phyloP scores from a whole-genome alignment of 2,888 invertebrate species.

The Hipparchia sbordonii region DNA sequence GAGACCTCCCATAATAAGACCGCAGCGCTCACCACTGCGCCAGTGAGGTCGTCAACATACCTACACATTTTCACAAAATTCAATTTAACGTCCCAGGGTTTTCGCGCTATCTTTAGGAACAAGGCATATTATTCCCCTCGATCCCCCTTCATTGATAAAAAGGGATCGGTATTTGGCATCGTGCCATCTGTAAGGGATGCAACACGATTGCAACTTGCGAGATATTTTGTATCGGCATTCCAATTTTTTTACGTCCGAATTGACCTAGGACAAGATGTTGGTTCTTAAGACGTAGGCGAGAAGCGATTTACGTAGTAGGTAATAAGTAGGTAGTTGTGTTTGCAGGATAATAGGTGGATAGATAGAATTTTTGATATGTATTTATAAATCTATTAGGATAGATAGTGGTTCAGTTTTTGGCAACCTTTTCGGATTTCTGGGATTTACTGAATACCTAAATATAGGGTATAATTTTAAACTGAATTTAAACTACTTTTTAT shows the following conservation, averaged over 20 bases:
- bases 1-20: too few species aligned
- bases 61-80: constrained; percentile 11
- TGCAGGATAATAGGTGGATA: too few species aligned
- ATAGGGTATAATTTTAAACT: too few species aligned
- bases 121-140: constrained; percentile 23
- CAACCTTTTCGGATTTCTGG: too few species aligned
- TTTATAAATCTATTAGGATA: too few species aligned
- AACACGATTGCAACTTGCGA: constrained; percentile 61
- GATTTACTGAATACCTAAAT: too few species aligned
- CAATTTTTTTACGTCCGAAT: constrained; percentile 54
- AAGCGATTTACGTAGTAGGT: constrained; percentile 4
- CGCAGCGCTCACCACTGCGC: too few species aligned
- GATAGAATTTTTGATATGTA: too few species aligned
- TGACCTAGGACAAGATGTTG: constrained; percentile 18
- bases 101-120: constrained; percentile 20
- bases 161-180: constrained; percentile 53
- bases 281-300: not conserved
- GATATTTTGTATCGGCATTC: constrained; percentile 62
- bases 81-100: constrained; percentile 17
- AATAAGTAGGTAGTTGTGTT: too few species aligned
- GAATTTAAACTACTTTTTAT: too few species aligned
- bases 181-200: constrained; percentile 55
- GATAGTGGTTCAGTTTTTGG: too few species aligned
- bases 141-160: constrained; percentile 56
- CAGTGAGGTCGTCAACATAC: too few species aligned